Percentiles rank a stretch among this genome's conserved stretches.
Conservation (phyloP, 2,113 vertebrate genomes). For the Heloderma charlesbogerti region DNA sequence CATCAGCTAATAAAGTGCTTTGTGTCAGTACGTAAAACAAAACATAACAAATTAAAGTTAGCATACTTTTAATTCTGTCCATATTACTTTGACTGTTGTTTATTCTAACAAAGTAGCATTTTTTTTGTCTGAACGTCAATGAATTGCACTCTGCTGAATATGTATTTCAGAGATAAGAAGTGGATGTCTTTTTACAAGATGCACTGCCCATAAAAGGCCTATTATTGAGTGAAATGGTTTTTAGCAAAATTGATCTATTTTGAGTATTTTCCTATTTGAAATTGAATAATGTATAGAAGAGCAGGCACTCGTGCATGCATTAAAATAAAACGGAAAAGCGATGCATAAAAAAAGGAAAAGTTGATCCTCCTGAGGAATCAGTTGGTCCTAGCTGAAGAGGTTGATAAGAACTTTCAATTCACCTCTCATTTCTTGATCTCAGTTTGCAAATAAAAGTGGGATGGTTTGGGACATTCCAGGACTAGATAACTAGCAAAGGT, state of each 20-base stretch:
- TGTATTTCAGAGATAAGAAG: not conserved
- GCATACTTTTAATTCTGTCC: not conserved
- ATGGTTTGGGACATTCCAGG: slow-evolving; percentile 12
- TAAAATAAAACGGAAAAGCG: not conserved
- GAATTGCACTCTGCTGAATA: not conserved
- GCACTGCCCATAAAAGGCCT: slow-evolving; percentile 5
- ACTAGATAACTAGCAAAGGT: not conserved
- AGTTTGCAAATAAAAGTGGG: slow-evolving; percentile 7
- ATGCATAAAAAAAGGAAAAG: not conserved
- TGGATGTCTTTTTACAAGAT: slow-evolving; percentile 15
- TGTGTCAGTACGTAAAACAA: not conserved
- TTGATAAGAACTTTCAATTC: not conserved
- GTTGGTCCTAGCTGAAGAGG: slow-evolving; percentile 13
- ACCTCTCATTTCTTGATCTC: not conserved
- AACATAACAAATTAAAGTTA: not conserved
- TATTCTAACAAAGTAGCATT: not conserved
- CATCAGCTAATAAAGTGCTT: not conserved
- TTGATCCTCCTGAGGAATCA: not conserved
- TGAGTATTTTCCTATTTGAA: slow-evolving; percentile 37
- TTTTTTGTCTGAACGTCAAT: not conserved
- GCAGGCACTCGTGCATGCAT: not conserved
- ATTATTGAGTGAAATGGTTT: slow-evolving; percentile 25
- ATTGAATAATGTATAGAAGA: slow-evolving; percentile 8
- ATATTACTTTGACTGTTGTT: not conserved
- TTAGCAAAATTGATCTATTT: slow-evolving; percentile 21